Percentiles rank a stretch among this genome's conserved stretches.
These are phyloP conservation scores for Venustaconcha ellipsiformis DNA, from an alignment of 1,140 invertebrate species.

Conservation along the genomic window DNA sequence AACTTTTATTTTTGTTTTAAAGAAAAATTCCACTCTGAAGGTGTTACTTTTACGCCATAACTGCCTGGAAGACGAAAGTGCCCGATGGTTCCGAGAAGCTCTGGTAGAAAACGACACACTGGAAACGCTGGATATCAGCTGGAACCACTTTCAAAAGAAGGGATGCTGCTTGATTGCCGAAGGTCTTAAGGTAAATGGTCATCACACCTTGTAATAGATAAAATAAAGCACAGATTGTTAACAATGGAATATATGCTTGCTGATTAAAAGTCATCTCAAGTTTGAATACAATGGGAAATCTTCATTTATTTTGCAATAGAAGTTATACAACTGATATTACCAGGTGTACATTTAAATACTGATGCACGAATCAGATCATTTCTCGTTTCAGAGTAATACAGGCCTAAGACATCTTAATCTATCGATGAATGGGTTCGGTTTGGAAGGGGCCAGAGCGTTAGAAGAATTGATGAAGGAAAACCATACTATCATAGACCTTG, in stretches of 20 bases:
- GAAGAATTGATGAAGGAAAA: constrained; percentile 55
- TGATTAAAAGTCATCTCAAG: neutral
- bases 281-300: neutral
- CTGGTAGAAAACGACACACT: constrained; percentile 58
- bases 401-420: constrained; percentile 54
- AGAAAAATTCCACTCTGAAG: constrained; percentile 47
- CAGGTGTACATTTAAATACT: neutral
- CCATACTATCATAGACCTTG: constrained; percentile 50
- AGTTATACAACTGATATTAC: neutral
- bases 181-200: constrained; percentile 50
- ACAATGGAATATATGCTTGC: neutral
- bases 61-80: constrained; percentile 49
- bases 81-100: constrained; percentile 47
- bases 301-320: neutral
- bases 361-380: neutral
- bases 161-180: constrained; percentile 55
- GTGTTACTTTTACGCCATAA: constrained; percentile 54
- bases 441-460: constrained; percentile 51
- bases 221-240: too few relatives aligned
- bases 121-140: constrained; percentile 58
- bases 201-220: neutral
- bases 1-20: constrained; percentile 1
- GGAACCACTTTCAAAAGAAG: constrained; percentile 60
- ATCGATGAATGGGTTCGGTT: constrained; percentile 59
- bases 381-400: constrained; percentile 53